These are phyloP conservation scores for Myotis myotis DNA, from an alignment of 2,797 vertebrate genomes.

Conservation along the genomic window DNA sequence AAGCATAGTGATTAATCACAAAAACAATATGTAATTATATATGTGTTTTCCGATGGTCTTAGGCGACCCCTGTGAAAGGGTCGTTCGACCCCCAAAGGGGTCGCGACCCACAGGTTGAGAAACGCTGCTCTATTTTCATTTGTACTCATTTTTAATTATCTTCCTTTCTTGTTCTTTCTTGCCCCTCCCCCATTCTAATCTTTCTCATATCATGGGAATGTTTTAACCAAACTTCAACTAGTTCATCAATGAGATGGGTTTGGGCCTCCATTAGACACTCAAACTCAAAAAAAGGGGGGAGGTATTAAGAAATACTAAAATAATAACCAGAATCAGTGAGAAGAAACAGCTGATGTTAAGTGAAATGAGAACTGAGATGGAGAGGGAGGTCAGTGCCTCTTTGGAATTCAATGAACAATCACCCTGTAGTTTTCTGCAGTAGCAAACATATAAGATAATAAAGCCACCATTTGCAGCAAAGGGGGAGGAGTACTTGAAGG, in stretches of 20 bases:
- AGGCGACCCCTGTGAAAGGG: too few species aligned
- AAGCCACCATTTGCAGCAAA: not conserved
- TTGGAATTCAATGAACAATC: not conserved
- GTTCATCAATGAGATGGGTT: not conserved
- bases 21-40: too few species aligned
- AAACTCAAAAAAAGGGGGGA: not conserved
- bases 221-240: not conserved
- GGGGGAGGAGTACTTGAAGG: not conserved
- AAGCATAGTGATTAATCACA: too few species aligned
- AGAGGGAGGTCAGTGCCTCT: not conserved
- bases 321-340: not conserved
- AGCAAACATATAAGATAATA: not conserved
- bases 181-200: not conserved
- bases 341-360: not conserved
- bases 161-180: not conserved
- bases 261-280: not conserved
- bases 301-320: not conserved
- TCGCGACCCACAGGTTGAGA: too few species aligned
- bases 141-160: not conserved
- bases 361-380: not conserved
- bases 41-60: too few species aligned
- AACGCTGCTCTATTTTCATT: not conserved
- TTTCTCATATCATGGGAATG: not conserved
- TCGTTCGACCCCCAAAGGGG: too few species aligned
- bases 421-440: not conserved